phyloP scores from a whole-genome alignment of 2,797 vertebrate species.

The Gymnocypris eckloni region DNA sequence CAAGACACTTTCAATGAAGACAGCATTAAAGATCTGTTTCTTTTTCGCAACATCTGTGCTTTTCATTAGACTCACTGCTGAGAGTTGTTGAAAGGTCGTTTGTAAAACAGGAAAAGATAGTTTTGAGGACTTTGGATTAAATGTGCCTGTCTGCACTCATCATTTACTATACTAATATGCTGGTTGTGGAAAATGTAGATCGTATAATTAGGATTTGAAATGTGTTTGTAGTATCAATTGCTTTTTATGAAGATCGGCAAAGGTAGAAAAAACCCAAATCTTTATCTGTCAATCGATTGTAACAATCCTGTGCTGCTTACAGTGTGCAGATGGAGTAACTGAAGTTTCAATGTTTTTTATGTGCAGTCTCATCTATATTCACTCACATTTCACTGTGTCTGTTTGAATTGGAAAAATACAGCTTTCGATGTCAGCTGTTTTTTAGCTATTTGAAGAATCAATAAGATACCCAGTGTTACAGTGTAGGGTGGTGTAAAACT shows the following conservation, averaged over 20 bases:
- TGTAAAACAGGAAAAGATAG: conserved; percentile 48
- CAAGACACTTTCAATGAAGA: neutral
- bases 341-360: conserved; percentile 43
- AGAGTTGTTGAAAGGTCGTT: conserved; percentile 23
- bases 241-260: conserved; percentile 66
- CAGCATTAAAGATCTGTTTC: neutral
- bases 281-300: conserved; percentile 51
- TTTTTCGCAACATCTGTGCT: neutral
- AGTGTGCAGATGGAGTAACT: conserved; percentile 41
- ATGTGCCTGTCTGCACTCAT: conserved; percentile 48
- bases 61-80: neutral
- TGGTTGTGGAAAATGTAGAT: conserved; percentile 67
- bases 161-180: conserved; percentile 67
- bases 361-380: conserved; percentile 49
- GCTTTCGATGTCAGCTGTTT: conserved; percentile 5
- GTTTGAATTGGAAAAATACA: conserved; percentile 44
- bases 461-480: neutral
- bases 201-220: conserved; percentile 65
- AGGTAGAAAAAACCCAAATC: conserved; percentile 46
- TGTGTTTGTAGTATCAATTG: conserved; percentile 68
- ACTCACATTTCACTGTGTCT: conserved; percentile 43
- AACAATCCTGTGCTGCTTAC: conserved; percentile 57
- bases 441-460: neutral
- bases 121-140: conserved; percentile 10
- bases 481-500: neutral